A percentile compares a stretch with the other conserved stretches of the same genome.
Conservation (phyloP, 2,888 invertebrate genomes). For the Yponomeuta plumbellus region DNA sequence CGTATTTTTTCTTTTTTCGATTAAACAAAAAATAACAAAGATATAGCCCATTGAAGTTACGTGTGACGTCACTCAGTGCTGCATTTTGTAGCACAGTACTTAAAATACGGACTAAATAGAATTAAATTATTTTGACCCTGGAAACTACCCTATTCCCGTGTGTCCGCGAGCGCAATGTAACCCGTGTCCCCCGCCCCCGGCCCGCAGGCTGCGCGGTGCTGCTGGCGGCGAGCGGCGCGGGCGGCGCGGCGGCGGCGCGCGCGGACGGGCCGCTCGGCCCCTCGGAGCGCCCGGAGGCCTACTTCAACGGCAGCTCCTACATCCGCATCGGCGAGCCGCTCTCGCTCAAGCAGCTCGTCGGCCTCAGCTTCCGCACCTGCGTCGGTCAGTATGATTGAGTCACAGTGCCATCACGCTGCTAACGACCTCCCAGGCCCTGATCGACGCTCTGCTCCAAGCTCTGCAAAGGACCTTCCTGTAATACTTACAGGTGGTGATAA, state of each 20-base stretch:
- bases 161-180: too few relatives aligned
- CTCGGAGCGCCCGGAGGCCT: slow-evolving; percentile 84
- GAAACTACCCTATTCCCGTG: too few relatives aligned
- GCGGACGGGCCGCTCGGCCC: slow-evolving; percentile 65
- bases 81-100: too few relatives aligned
- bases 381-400: slow-evolving; percentile 75
- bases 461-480: background rate
- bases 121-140: too few relatives aligned
- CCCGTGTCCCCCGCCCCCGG: background rate
- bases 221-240: slow-evolving; percentile 24
- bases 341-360: slow-evolving; percentile 87
- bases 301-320: slow-evolving; percentile 88
- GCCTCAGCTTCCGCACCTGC: slow-evolving; percentile 89
- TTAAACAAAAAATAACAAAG: too few relatives aligned
- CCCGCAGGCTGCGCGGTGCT: slow-evolving; percentile 20
- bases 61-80: too few relatives aligned
- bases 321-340: slow-evolving; percentile 83
- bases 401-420: background rate
- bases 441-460: too few relatives aligned
- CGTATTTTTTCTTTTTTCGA: too few relatives aligned
- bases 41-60: too few relatives aligned
- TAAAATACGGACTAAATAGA: too few relatives aligned
- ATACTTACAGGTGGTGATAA: too few relatives aligned
- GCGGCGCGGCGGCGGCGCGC: slow-evolving; percentile 21
- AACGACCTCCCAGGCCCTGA: background rate